These are phyloP conservation scores for Encarsia formosa DNA, from an alignment of 2,888 invertebrate species.

Conservation along the genomic window DNA sequence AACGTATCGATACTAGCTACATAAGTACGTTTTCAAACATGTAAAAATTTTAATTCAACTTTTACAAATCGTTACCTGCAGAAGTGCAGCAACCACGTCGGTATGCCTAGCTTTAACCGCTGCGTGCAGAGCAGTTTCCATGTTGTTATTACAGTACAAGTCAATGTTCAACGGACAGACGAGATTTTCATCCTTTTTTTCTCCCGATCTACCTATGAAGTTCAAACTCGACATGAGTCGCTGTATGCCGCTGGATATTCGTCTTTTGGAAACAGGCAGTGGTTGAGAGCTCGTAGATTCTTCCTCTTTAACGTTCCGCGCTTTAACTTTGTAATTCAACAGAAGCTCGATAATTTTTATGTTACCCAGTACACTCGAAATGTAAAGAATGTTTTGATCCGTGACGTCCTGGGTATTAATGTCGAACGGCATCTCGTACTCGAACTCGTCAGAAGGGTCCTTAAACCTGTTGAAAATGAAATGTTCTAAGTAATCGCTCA, in stretches of 20 bases:
- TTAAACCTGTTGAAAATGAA: conserved; percentile 42
- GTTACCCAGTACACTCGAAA: conserved; percentile 82
- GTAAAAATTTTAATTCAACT: background rate
- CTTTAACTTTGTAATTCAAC: conserved; percentile 67
- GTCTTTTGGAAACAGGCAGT: conserved; percentile 54
- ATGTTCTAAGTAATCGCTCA: too few relatives aligned
- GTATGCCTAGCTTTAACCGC: conserved; percentile 74
- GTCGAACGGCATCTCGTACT: conserved; percentile 87
- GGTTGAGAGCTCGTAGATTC: conserved; percentile 37
- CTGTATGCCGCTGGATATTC: conserved; percentile 84
- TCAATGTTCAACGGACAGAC: conserved; percentile 72
- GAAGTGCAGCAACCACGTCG: conserved; percentile 65
- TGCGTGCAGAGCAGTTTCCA: conserved; percentile 79
- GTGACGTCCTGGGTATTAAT: conserved; percentile 86
- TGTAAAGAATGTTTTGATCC: conserved; percentile 86
- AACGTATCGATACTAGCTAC: background rate
- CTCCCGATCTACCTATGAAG: conserved; percentile 55
- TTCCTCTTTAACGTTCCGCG: conserved; percentile 54
- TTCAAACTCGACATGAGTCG: conserved; percentile 81
- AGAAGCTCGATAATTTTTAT: conserved; percentile 72
- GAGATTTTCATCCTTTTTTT: conserved; percentile 53
- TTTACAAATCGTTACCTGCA: conserved; percentile 53
- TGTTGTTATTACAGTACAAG: conserved; percentile 68
- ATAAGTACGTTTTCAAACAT: background rate
- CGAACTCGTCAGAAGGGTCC: conserved; percentile 70